These are phyloP conservation scores for Alethe castanea DNA, from an alignment of 2,113 vertebrate species.

Conservation along the genomic window DNA sequence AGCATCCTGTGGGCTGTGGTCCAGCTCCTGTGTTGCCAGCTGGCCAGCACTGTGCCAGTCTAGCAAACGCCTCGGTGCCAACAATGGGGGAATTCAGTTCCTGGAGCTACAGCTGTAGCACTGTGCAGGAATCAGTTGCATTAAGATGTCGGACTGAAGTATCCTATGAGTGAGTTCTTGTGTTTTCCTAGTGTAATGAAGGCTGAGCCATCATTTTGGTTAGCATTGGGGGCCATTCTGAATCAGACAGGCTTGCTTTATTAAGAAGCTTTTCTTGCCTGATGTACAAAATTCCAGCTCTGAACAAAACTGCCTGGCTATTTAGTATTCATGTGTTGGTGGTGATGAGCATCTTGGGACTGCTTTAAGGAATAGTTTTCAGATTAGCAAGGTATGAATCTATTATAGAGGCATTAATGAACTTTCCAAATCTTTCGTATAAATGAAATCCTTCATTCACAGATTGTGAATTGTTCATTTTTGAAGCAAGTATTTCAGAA, in stretches of 20 bases:
- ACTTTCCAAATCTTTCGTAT: background rate
- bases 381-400: background rate
- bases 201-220: background rate
- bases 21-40: background rate
- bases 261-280: background rate
- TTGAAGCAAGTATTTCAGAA: background rate
- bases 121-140: background rate
- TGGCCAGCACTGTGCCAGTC: background rate
- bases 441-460: background rate
- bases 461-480: background rate
- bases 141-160: background rate
- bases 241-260: background rate
- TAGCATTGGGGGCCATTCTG: background rate
- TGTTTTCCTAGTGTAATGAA: background rate
- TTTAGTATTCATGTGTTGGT: background rate
- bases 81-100: background rate
- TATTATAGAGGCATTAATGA: background rate
- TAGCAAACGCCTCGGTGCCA: fast-evolving
- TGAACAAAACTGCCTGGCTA: background rate
- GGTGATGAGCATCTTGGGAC: background rate
- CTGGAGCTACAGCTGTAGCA: background rate
- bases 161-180: background rate
- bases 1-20: background rate
- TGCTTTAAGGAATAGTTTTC: background rate
- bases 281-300: background rate